Evolutionary conservation across 2,113 vertebrate species (phyloP), one percentile per base, ranked within the genome.

Genomic region (Caranx ignobilis): DNA sequence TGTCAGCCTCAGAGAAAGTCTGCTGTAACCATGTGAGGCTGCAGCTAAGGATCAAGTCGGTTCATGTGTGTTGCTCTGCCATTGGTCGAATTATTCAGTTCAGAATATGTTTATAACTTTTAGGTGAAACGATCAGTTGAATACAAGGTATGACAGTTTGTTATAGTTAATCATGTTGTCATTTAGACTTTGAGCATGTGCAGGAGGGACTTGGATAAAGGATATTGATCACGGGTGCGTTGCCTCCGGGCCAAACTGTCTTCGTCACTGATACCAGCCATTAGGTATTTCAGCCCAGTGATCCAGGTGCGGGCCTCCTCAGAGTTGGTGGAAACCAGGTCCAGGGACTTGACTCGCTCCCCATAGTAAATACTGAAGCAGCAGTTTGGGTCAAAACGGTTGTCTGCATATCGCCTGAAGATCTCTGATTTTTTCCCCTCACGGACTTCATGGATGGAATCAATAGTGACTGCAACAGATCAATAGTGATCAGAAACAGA

Each of bases 291-390:
- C 3, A 99, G 96, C 31, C 98, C 98, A 0, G 96, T 97, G 91
- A 99, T 96, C 98, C 98, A 99, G 39, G 96, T 97, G 0, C 97
- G 96, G 0, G 97, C 96, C 65, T 97, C 96, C 21, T 97, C 97
- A 0, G 96, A 90, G 0, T 94, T 97, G 59, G 94, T 93, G 1
- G 96, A 96, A 19, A 99, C 97, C 93, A 99, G 93, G 91, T 97
- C 97, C 55, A 99, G 95, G 0, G 96, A 97, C 68, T 97, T 96
- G 39, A 97, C 96, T 15, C 95, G 96, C 77, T 96, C 95, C 3
- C 98, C 98, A 0, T 97, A 94, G 91, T 99, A 99, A 92, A 99
- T 96, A 86, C 97, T 99, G 93, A 98, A 98, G 93, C 98, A 99
- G 93, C 97, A 98, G 95, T 96, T 98, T 85, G 97, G 97, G 75